Evolutionary conservation across 2,797 vertebrate species (phyloP).

Genomic region (Cyclopterus lumpus): DNA sequence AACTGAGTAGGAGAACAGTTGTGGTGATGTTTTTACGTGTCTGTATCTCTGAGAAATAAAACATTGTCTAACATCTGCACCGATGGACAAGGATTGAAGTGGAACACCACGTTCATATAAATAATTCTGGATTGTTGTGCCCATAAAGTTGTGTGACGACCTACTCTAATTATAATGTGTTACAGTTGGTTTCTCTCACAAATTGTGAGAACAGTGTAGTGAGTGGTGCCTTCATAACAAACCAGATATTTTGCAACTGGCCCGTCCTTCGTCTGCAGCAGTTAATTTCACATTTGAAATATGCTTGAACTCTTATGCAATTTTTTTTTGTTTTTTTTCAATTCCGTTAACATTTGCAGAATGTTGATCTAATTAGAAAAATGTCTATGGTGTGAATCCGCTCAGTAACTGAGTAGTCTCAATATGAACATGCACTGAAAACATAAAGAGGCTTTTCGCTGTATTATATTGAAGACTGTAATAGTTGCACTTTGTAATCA

Average conservation of each 20-base stretch:
- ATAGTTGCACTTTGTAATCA: slow-evolving; percentile 56
- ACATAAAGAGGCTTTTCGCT: slow-evolving; percentile 36
- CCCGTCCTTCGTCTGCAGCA: slow-evolving; percentile 39
- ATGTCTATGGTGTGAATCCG: slow-evolving; percentile 41
- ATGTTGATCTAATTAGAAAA: slow-evolving; percentile 31
- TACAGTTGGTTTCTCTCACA: slow-evolving; percentile 37
- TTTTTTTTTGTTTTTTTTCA: slow-evolving; percentile 33
- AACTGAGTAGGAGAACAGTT: slow-evolving; percentile 13
- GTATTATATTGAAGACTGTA: slow-evolving; percentile 31
- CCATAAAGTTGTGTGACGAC: slow-evolving; percentile 31
- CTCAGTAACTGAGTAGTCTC: slow-evolving; percentile 37
- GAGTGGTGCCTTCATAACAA: slow-evolving; percentile 72
- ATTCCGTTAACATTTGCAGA: slow-evolving; percentile 31
- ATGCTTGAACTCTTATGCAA: slow-evolving; percentile 35
- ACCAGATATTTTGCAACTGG: slow-evolving; percentile 43
- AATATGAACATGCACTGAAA: slow-evolving; percentile 36
- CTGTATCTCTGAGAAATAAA: slow-evolving; percentile 20
- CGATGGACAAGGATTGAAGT: slow-evolving; percentile 8
- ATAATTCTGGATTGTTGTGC: slow-evolving; percentile 29
- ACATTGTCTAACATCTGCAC: slow-evolving; percentile 14
- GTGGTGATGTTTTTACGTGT: slow-evolving; percentile 9
- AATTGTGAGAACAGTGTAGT: slow-evolving; percentile 30
- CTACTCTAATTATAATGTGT: slow-evolving; percentile 30
- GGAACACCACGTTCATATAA: slow-evolving; percentile 23
- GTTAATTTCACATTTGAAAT: slow-evolving; percentile 47